Evolutionary conservation across 2,888 invertebrate species (phyloP), one percentile per base, ranked within the genome.

Genomic region (Crossocerus cetratus): DNA sequence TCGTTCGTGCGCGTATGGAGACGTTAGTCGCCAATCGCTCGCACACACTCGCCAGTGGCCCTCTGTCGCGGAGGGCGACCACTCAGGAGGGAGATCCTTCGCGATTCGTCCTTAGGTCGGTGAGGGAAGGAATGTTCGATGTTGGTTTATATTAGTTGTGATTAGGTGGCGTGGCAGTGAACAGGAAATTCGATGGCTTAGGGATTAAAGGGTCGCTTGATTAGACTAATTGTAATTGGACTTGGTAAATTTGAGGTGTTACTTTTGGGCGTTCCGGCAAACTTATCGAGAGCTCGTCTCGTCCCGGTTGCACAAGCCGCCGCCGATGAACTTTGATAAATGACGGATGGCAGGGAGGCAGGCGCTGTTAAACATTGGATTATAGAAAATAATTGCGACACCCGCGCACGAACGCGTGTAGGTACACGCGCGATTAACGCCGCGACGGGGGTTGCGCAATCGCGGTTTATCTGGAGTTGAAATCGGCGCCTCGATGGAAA

Each of bases 1-100:
- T 88, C 86, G 85, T 87, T 84, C 79, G 70, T 75, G 80, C 78
- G 65, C 71, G 64, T 81, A 88, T 88, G 88, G 88, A 89, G 88
- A 89, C 87, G 88, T 89, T 87, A 87, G 81, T 78, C 78, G 74
- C 77, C 69, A 76, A 72, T 60, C 77, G 55, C 67, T 56, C 65
- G 62, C 44, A 44, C 64, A 67, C 65, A 67, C 65, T 62, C 43
- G 55, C 42, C 22, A n/a, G 57, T 53, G 21, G n/a, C 58, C 23
- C 71, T 22, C 54, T 18, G 43, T 8, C 13, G 44, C 64, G 60
- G 13, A 49, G 42, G 18, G 11, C 32, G n/a, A n/a, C n/a, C n/a
- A n/a, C n/a, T n/a, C n/a, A n/a, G n/a, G n/a, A n/a, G n/a, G n/a
- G n/a, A n/a, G n/a, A n/a, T n/a, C n/a, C n/a, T n/a, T n/a, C n/a